Evolutionary conservation across 1,140 invertebrate genomes (phyloP), one percentile per base, ranked within the genome.

Genomic region (Grapholita molesta): DNA sequence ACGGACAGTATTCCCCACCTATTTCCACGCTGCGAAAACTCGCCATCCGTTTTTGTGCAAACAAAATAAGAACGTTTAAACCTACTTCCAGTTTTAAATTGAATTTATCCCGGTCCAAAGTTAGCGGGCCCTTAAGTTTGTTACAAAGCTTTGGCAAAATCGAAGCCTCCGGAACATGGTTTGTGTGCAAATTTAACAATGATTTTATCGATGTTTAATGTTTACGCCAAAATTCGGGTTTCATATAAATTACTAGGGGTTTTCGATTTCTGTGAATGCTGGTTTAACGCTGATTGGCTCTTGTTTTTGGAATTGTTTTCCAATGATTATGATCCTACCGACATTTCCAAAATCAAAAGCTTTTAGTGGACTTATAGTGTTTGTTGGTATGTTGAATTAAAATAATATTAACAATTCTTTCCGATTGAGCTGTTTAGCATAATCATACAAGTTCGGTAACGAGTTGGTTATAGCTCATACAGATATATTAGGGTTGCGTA

Each of bases 201-300:
- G 15, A 57, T 32, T 15, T n/a, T 61, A 61, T 61, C 55, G 55
- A 61, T 61, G 55, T 61, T 61, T 30, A 61, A 61, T 61, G 55
- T 61, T 61, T 28, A 21, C 18, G 0, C 18, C 24, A n/a, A 15
- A 61, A 30, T 3, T 61, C 30, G 24, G 30, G 30, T 61, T 61
- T 28, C n/a, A 61, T n/a, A 61, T 28, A 61, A 61, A 61, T 61
- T 25, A 30, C 55, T 61, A n/a, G 24, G 24, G n/a, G 5, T 12
- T 28, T 57, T 6, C 55, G 55, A 28, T 28, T 61, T 28, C 25
- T 61, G 18, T 28, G 53, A 23, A 7, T 12, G 11, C 21, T 23
- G 21, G n/a, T 48, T 48, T 48, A 38, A 38, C n/a, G 15, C 15
- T 38, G 35, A 38, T 38, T 38, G 35, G 11, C 4, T 9, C 33